phyloP scores from a whole-genome alignment of 2,888 invertebrate species.

The Drosophila cyrtoloma region DNA sequence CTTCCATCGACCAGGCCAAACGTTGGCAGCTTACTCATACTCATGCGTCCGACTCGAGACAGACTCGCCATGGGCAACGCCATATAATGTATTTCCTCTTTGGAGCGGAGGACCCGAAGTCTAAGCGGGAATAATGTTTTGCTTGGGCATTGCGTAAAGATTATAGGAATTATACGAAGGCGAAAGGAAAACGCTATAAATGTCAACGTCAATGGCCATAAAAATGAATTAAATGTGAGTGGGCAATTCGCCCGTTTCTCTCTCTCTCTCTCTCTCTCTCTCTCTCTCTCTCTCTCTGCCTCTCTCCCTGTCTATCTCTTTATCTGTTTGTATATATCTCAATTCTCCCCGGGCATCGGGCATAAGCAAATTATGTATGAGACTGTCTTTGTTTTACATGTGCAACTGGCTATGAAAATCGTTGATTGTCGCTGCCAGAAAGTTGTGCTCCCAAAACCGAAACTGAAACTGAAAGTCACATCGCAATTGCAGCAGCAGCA shows the following conservation, averaged over 20 bases:
- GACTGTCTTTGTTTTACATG: slow-evolving; percentile 71
- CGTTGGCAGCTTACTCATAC: slow-evolving; percentile 16
- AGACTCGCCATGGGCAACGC: slow-evolving; percentile 18
- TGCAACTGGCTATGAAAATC: slow-evolving; percentile 82
- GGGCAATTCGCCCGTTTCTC: slow-evolving; percentile 7
- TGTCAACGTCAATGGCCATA: slow-evolving; percentile 76
- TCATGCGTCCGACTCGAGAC: slow-evolving; percentile 1
- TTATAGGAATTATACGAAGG: slow-evolving; percentile 74
- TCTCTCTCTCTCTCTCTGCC: not conserved
- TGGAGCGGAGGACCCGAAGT: slow-evolving; percentile 13
- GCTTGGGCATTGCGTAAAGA: slow-evolving; percentile 63
- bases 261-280: not conserved
- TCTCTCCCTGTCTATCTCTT: not conserved
- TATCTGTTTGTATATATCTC: slow-evolving; percentile 4
- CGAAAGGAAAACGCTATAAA: slow-evolving; percentile 71
- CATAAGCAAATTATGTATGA: slow-evolving; percentile 63
- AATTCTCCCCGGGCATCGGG: slow-evolving; percentile 25
- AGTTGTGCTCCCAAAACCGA: slow-evolving; percentile 54
- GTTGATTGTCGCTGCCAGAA: slow-evolving; percentile 78
- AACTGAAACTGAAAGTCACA: slow-evolving; percentile 53
- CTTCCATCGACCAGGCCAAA: not conserved
- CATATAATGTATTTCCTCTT: slow-evolving; percentile 44
- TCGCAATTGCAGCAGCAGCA: slow-evolving; percentile 19
- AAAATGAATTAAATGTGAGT: slow-evolving; percentile 71
- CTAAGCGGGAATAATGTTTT: slow-evolving; percentile 36